phyloP scores from a whole-genome alignment of 1,140 invertebrate species.

The Vanessa atalanta region DNA sequence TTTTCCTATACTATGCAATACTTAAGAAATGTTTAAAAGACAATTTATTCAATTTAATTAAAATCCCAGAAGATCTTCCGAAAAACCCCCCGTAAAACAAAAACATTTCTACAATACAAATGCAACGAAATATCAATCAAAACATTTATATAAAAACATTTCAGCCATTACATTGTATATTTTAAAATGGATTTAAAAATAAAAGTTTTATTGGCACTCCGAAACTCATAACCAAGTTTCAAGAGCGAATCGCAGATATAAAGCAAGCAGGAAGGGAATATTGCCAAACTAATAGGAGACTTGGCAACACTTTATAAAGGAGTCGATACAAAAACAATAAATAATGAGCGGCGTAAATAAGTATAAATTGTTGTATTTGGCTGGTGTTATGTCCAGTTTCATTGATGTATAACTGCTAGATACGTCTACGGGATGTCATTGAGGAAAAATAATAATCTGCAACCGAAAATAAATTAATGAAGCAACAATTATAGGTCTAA shows the following conservation, averaged over 20 bases:
- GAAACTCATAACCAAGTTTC: conserved; percentile 27
- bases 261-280: conserved; percentile 44
- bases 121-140: not conserved
- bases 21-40: too few relatives aligned
- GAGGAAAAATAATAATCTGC: too few relatives aligned
- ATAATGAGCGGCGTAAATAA: conserved; percentile 71
- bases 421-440: conserved; percentile 24
- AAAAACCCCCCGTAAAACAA: too few relatives aligned
- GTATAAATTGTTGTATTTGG: conserved; percentile 69
- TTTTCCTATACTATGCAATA: too few relatives aligned
- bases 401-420: conserved; percentile 45
- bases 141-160: conserved; percentile 6
- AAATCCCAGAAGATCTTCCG: too few relatives aligned
- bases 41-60: too few relatives aligned
- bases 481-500: too few relatives aligned
- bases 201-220: conserved; percentile 19
- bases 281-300: conserved; percentile 59
- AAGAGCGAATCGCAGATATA: conserved; percentile 48
- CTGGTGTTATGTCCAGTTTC: conserved; percentile 57
- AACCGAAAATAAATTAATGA: too few relatives aligned
- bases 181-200: conserved; percentile 11
- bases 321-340: conserved; percentile 70
- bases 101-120: too few relatives aligned
- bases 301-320: conserved; percentile 51
- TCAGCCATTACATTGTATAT: conserved; percentile 8